phyloP scores from a whole-genome alignment of 2,888 invertebrate genomes.

The Zygogramma bicolorata region DNA sequence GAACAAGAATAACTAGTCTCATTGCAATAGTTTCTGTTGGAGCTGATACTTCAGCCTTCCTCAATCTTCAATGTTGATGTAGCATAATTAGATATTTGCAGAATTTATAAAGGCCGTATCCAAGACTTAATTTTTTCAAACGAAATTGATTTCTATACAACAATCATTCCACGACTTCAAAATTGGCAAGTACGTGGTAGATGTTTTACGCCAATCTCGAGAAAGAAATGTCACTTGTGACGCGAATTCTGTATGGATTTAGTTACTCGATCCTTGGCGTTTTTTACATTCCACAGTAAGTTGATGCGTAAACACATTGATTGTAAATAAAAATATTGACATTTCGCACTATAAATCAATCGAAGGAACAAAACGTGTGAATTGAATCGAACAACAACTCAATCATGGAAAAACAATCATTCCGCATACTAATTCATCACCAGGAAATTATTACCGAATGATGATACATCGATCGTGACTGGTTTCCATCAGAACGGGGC shows the following conservation, averaged over 20 bases:
- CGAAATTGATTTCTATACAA: too few species aligned
- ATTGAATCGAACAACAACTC: neutral
- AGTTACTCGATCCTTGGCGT: neutral
- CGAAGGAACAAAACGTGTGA: constrained; percentile 5
- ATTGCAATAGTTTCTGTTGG: too few species aligned
- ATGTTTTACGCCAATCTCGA: too few species aligned
- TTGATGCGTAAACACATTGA: neutral
- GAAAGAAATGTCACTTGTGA: neutral
- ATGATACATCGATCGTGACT: neutral
- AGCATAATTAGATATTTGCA: too few species aligned
- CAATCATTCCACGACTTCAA: too few species aligned
- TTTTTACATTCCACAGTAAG: neutral
- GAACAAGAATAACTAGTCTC: too few species aligned
- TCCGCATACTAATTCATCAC: neutral
- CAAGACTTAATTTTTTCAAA: too few species aligned
- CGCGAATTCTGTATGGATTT: neutral
- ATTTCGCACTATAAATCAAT: neutral
- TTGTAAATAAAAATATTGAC: constrained; percentile 10
- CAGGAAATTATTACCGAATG: neutral
- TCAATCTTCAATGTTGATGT: too few species aligned
- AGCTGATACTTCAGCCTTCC: too few species aligned
- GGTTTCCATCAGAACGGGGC: too few species aligned
- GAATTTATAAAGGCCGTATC: too few species aligned
- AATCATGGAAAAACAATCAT: neutral
- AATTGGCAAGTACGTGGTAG: too few species aligned